Evolutionary conservation across 2,797 vertebrate genomes (phyloP).

Genomic region (Hylomyscus alleni): DNA sequence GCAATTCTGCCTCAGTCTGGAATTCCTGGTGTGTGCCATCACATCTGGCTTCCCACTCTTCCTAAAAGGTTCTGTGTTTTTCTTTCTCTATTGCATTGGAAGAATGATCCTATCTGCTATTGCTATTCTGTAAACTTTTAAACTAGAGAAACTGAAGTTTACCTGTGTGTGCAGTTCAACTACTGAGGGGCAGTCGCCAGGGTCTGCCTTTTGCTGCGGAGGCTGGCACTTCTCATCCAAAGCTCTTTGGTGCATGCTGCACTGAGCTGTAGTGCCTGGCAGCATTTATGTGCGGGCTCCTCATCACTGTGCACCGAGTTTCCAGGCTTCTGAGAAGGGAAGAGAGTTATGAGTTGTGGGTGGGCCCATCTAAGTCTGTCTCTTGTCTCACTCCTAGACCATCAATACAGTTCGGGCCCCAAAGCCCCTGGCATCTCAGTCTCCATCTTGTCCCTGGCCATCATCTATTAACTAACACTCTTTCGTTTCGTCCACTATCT

Average conservation of each 20-base stretch:
- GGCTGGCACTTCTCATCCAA: not conserved
- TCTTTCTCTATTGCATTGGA: not conserved
- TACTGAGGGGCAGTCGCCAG: not conserved
- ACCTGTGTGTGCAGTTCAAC: not conserved
- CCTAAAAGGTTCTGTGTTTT: not conserved
- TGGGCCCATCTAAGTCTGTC: not conserved
- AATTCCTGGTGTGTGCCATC: not conserved
- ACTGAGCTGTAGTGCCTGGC: accelerated
- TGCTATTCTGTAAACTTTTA: not conserved
- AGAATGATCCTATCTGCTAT: not conserved
- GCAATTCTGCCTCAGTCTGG: not conserved
- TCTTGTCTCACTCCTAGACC: not conserved
- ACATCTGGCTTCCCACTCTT: not conserved
- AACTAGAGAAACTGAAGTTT: not conserved
- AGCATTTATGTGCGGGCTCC: not conserved
- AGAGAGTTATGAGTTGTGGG: no score
- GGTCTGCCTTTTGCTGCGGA: not conserved
- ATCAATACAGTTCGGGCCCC: no score
- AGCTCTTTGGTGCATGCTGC: not conserved
- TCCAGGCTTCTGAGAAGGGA: not conserved
- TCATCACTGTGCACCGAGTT: not conserved
- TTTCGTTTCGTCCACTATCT: no score
- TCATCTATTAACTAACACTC: no score
- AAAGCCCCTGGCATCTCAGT: no score
- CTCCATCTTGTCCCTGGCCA: no score